A percentile compares a stretch with the other conserved stretches of the same genome.
These are phyloP conservation scores for Coregonus ussuriensis DNA, from an alignment of 2,797 vertebrate species.

Conservation along the genomic window DNA sequence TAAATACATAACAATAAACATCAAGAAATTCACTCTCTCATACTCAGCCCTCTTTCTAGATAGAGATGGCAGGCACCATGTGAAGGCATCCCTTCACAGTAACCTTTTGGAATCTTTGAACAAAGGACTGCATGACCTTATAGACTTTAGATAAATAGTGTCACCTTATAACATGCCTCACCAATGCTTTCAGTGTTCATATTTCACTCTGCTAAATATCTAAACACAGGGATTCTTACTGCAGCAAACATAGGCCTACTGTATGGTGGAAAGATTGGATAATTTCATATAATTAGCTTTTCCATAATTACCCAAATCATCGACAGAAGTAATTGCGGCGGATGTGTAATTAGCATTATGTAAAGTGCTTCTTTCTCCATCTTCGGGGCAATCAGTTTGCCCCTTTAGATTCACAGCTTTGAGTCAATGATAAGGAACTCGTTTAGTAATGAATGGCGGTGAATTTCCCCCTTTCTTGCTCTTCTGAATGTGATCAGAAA, in stretches of 20 bases:
- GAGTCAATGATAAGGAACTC: conserved; percentile 59
- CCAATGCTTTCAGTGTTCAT: too few species aligned
- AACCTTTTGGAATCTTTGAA: too few species aligned
- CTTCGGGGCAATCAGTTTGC: conserved; percentile 71
- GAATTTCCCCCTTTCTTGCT: conserved; percentile 64
- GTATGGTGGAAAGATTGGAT: conserved; percentile 55
- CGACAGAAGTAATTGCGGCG: conserved; percentile 71
- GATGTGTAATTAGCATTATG: conserved; percentile 79
- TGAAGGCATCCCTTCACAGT: too few species aligned
- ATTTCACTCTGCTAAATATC: neutral
- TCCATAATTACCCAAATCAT: conserved; percentile 68
- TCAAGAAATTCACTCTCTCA: too few species aligned
- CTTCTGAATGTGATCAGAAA: conserved; percentile 59
- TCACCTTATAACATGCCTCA: too few species aligned
- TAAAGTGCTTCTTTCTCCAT: conserved; percentile 67
- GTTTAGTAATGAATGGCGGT: conserved; percentile 49
- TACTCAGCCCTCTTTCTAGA: too few species aligned
- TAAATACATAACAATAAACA: too few species aligned
- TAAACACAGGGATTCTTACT: neutral
- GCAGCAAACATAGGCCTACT: conserved; percentile 40
- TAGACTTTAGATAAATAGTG: too few species aligned
- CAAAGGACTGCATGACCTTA: neutral
- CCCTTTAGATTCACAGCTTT: conserved; percentile 56
- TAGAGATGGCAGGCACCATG: too few species aligned
- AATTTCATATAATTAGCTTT: conserved; percentile 72